These are phyloP conservation scores for Junonia oenone DNA, from an alignment of 2,888 invertebrate genomes.

Conservation along the genomic window DNA sequence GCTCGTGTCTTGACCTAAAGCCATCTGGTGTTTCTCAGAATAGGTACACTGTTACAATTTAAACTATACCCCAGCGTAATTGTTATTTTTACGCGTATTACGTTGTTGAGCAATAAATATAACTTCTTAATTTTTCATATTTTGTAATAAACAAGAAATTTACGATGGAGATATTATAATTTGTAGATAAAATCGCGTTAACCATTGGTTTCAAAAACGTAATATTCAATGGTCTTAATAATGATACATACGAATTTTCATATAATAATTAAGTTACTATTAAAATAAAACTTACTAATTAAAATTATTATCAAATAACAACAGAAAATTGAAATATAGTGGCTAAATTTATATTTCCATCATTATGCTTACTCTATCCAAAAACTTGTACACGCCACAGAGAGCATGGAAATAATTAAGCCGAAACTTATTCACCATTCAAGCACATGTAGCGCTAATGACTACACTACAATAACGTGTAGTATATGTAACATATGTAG, in stretches of 20 bases:
- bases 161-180: no score
- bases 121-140: not conserved
- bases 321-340: not conserved
- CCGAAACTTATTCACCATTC: not conserved
- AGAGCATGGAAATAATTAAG: not conserved
- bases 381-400: not conserved
- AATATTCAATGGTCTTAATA: no score
- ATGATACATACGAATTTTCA: no score
- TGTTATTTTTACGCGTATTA: not conserved
- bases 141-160: no score
- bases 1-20: conserved; percentile 19
- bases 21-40: conserved; percentile 16
- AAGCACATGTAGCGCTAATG: not conserved
- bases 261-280: no score
- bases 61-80: not conserved
- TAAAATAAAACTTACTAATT: not conserved
- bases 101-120: not conserved
- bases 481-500: no score
- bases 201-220: no score
- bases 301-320: not conserved
- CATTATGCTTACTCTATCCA: not conserved
- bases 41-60: conserved; percentile 3
- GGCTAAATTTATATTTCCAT: not conserved
- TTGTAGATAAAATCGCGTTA: no score
- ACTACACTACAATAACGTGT: not conserved